Evolutionary conservation across 2,888 invertebrate species (phyloP).

Genomic region (Portevinia maculata): DNA sequence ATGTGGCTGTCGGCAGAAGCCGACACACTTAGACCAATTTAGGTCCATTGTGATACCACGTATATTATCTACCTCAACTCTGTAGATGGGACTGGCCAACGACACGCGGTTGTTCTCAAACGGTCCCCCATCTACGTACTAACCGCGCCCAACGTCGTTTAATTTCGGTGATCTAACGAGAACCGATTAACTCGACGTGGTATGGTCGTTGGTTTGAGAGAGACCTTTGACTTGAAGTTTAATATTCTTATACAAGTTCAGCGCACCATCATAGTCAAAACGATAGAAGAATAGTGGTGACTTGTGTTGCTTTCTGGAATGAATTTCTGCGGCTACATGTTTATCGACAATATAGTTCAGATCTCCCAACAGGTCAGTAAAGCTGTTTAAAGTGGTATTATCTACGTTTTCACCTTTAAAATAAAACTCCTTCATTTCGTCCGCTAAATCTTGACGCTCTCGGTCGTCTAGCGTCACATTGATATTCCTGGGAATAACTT

Average conservation of each 20-base stretch:
- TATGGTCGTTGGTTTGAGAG: too few species aligned
- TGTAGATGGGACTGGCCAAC: too few species aligned
- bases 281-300: constrained; percentile 84
- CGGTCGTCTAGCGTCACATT: constrained; percentile 50
- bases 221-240: constrained; percentile 77
- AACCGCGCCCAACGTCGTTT: too few species aligned
- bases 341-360: constrained; percentile 70
- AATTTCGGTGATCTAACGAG: too few species aligned
- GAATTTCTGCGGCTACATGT: constrained; percentile 61
- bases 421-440: constrained; percentile 80
- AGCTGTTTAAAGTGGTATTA: constrained; percentile 82
- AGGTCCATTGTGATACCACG: too few species aligned
- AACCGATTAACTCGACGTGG: too few species aligned
- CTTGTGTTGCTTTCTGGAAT: constrained; percentile 66
- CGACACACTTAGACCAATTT: too few species aligned
- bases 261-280: constrained; percentile 84
- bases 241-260: constrained; percentile 83
- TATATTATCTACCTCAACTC: too few species aligned
- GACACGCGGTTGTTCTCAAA: too few species aligned
- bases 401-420: constrained; percentile 80
- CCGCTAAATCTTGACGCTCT: constrained; percentile 30
- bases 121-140: too few species aligned
- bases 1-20: too few species aligned
- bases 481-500: constrained; percentile 68
- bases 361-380: constrained; percentile 83